Percentiles rank a stretch among this genome's conserved stretches.
These are phyloP conservation scores for Ctenopoma multispine DNA, from an alignment of 2,797 vertebrate species.

Conservation along the genomic window DNA sequence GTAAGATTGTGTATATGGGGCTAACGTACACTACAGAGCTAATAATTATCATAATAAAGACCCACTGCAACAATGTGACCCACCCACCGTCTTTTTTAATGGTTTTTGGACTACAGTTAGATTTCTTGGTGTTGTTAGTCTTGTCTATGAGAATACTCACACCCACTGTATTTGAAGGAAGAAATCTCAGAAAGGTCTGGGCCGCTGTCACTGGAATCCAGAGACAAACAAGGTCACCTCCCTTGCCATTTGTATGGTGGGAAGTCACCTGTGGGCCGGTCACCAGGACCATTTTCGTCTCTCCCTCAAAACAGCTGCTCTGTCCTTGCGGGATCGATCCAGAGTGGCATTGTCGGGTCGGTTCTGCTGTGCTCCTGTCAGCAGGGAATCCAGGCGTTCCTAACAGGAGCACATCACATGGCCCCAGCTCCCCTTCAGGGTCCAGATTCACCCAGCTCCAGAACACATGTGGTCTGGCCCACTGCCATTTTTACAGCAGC, in stretches of 20 bases:
- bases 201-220: conserved; percentile 39
- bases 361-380: conserved; percentile 70
- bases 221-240: conserved; percentile 72
- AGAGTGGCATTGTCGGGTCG: conserved; percentile 66
- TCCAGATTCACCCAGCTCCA: conserved; percentile 43
- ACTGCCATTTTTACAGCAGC: conserved; percentile 36
- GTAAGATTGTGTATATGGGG: not conserved
- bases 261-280: conserved; percentile 73
- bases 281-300: conserved; percentile 63
- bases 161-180: not conserved
- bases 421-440: conserved; percentile 40
- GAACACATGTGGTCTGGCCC: conserved; percentile 56
- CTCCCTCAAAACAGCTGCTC: conserved; percentile 64
- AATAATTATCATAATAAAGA: not conserved
- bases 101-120: not conserved
- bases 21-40: not conserved
- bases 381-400: conserved; percentile 68
- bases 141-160: too few relatives aligned
- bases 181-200: conserved; percentile 30
- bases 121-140: not conserved
- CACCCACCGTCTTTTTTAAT: not conserved
- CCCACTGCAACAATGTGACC: not conserved
- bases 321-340: conserved; percentile 78
- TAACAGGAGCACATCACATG: conserved; percentile 55
- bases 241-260: conserved; percentile 54